Percentiles rank a stretch among this genome's conserved stretches.
These are phyloP conservation scores for Rhabdophis nuchalis DNA, from an alignment of 2,797 vertebrate species.

Conservation along the genomic window DNA sequence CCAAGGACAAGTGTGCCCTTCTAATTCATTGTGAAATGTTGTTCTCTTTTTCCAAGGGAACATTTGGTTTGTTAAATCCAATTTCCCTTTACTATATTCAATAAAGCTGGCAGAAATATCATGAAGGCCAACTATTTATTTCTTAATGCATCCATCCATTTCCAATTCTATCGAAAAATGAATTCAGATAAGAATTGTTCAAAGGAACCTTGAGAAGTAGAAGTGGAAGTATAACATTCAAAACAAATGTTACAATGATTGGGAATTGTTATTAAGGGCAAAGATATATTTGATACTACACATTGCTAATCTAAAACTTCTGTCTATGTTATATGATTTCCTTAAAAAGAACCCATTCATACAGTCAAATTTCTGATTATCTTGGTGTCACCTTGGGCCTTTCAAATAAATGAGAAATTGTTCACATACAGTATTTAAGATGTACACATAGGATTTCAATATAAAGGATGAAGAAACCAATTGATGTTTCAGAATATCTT, in stretches of 20 bases:
- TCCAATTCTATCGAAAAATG: neutral
- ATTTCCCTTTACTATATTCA: neutral
- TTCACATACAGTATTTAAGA: neutral
- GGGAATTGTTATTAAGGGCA: neutral
- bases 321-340: neutral
- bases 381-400: neutral
- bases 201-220: neutral
- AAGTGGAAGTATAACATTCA: neutral
- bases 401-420: neutral
- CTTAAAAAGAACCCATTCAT: neutral
- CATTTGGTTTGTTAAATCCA: neutral
- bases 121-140: neutral
- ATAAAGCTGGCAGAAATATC: neutral
- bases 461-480: neutral
- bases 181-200: neutral
- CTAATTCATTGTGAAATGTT: neutral
- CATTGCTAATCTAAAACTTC: neutral
- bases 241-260: neutral
- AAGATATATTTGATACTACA: neutral
- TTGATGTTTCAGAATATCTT: neutral
- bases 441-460: neutral
- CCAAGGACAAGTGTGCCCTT: neutral
- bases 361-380: neutral
- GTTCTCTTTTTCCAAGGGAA: neutral
- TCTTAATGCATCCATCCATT: neutral